These are phyloP conservation scores for Conistra vaccinii DNA, from an alignment of 2,888 invertebrate species.

Conservation along the genomic window DNA sequence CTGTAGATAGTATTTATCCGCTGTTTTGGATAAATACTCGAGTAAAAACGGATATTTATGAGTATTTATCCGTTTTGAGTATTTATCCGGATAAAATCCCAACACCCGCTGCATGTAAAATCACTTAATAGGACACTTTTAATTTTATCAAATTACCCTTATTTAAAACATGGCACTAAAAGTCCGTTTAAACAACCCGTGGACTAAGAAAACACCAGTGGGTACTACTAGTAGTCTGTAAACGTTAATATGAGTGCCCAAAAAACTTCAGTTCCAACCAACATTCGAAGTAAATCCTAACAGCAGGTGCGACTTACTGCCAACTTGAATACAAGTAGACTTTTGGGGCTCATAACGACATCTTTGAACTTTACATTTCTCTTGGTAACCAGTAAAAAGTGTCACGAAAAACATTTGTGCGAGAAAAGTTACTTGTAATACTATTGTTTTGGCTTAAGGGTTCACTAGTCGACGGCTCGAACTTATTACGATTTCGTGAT, in stretches of 20 bases:
- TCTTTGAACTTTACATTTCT: constrained; percentile 61
- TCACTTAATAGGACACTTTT: background rate
- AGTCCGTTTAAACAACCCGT: background rate
- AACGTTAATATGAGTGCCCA: constrained; percentile 42
- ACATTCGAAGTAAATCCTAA: constrained; percentile 63
- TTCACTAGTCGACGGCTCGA: background rate
- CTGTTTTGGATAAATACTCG: too few species aligned
- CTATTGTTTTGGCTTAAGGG: constrained; percentile 17
- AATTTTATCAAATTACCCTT: background rate
- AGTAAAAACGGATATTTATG: too few species aligned
- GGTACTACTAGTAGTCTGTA: constrained; percentile 1
- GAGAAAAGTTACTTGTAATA: constrained; percentile 19
- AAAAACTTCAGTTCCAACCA: constrained; percentile 55
- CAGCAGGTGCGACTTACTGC: constrained; percentile 65
- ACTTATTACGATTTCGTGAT: too few species aligned
- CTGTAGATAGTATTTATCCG: too few species aligned
- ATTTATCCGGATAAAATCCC: too few species aligned
- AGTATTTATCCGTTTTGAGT: too few species aligned
- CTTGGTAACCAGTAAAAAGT: constrained; percentile 52
- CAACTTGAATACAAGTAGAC: constrained; percentile 62
- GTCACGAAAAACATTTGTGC: constrained; percentile 25
- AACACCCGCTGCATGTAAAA: too few species aligned
- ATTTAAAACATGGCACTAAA: constrained; percentile 2
- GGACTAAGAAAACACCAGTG: background rate
- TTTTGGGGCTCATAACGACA: constrained; percentile 66